phyloP scores from a whole-genome alignment of 2,797 vertebrate genomes.

The Schizopygopsis malacanthus region DNA sequence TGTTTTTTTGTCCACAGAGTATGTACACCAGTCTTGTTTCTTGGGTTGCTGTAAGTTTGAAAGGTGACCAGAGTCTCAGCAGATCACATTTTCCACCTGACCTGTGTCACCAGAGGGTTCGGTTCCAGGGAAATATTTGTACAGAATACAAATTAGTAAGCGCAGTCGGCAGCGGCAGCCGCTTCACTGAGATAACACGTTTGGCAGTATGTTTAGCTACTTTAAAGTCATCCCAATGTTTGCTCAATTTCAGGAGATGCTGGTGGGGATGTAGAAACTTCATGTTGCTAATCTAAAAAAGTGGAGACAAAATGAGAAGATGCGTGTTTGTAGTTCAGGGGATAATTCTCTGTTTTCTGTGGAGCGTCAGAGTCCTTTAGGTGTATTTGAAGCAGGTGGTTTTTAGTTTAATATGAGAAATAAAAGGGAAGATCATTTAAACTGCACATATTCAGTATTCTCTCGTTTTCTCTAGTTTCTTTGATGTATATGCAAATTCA shows the following conservation, averaged over 20 bases:
- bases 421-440: neutral
- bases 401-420: neutral
- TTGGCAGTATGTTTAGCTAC: constrained; percentile 17
- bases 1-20: neutral
- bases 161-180: neutral
- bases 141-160: constrained; percentile 34
- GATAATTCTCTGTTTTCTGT: neutral
- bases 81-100: neutral
- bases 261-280: neutral
- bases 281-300: constrained; percentile 1
- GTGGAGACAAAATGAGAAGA: neutral
- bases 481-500: constrained; percentile 35
- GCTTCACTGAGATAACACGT: constrained; percentile 14
- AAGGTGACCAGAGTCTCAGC: neutral
- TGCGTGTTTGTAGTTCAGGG: neutral
- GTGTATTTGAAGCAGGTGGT: neutral
- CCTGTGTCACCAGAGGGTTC: constrained; percentile 29
- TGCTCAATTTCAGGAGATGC: neutral
- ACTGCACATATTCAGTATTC: neutral
- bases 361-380: neutral
- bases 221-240: constrained; percentile 31
- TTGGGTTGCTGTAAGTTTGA: neutral
- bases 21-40: neutral
- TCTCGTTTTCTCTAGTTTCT: neutral
- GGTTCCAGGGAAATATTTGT: constrained; percentile 1